Base-by-base conservation (phyloP, 1,140 invertebrate species). In the Aradophagus sp. region DNA sequence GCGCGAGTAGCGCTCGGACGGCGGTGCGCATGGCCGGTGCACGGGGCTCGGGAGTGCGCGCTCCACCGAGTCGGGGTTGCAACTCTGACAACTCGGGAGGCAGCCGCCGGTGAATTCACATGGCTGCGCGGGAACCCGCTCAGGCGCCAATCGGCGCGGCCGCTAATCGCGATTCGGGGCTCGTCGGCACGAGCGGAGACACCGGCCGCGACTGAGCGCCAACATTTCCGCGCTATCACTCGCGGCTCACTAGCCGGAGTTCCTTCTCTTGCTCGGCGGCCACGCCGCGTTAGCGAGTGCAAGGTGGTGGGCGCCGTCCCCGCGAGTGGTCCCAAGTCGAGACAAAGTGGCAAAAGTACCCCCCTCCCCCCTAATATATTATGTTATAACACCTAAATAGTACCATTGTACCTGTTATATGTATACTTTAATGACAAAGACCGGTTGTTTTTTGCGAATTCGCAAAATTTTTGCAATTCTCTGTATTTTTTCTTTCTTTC, bases 201-300 rank as follows among this genome's bases (percentile, higher is more conserved):
- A 65, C 65, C 58, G 69, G 39, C 65, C 45, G 50, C 62, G 63
- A 75, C 75, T 75, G 70, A 77, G 66, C 55, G 71, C 59, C 72
- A 70, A 73, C 70, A 70, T 75, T 70, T 63, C 73, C 61, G 59
- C 59, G 53, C 71, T 72, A 67, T 66, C 52, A 74, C 71, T 63
- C 65, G 73, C 58, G 38, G 68, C 73, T 53, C 62, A 72, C 73
- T 74, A 74, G 62, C 42, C 39, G 35, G 55, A 63, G n/a, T 2
- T 58, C 61, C 71, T 52, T 62, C 70, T 59, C 56, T 68, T 66
- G 19, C 50, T 65, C 41, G 67, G 36, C 45, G 35, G 41, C 69
- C 56, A 44, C 41, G 56, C 58, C 66, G 50, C 59, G 53, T 73
- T 63, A 47, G 47, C 48, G 20, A 23, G 20, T 8, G 56, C 58